phyloP scores from a whole-genome alignment of 2,888 invertebrate genomes.

The Archips xylosteana region DNA sequence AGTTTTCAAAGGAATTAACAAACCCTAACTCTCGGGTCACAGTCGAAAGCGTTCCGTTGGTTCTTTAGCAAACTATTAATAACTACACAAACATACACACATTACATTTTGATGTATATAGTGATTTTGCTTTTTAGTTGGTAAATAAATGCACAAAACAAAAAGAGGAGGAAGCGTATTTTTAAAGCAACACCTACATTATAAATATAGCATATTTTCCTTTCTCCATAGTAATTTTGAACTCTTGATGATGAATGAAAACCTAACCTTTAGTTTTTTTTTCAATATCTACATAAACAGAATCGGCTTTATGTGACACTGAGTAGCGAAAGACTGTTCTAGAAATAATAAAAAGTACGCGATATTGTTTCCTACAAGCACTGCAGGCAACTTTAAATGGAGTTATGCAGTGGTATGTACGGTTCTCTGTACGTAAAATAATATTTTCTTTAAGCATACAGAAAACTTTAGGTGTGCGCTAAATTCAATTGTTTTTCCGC shows the following conservation, averaged over 20 bases:
- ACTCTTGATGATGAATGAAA: no score
- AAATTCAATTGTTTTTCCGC: not conserved
- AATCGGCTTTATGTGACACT: not conserved
- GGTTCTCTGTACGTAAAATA: not conserved
- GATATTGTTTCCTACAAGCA: not conserved
- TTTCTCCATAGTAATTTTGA: no score
- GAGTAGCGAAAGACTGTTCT: not conserved
- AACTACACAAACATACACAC: no score
- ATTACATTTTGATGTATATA: not conserved
- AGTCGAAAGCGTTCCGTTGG: not conserved
- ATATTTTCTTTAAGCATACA: not conserved
- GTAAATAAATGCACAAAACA: not conserved
- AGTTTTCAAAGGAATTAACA: conserved; percentile 37
- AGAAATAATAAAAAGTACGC: not conserved
- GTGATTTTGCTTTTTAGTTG: not conserved
- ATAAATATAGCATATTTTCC: no score
- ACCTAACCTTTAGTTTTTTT: no score
- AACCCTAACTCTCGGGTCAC: conserved; percentile 13
- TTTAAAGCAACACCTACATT: no score
- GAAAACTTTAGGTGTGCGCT: not conserved
- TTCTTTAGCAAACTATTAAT: not conserved
- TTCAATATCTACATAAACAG: not conserved
- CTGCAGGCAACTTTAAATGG: conserved; percentile 3
- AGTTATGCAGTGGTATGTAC: conserved; percentile 7
- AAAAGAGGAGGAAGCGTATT: not conserved